These are phyloP conservation scores for Zaprionus bogoriensis DNA, from an alignment of 2,888 invertebrate species.

Conservation along the genomic window DNA sequence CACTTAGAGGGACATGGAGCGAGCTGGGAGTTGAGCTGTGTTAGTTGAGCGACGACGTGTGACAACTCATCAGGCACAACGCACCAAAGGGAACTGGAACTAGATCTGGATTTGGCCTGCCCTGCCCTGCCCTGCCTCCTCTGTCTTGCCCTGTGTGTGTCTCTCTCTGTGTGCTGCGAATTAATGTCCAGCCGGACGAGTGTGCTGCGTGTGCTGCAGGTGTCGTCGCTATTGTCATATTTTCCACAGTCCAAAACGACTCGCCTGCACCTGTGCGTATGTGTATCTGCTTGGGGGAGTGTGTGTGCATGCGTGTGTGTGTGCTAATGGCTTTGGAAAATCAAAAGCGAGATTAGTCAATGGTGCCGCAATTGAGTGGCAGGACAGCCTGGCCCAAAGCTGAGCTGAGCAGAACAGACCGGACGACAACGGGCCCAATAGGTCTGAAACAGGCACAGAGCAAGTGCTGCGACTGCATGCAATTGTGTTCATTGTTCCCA, in stretches of 20 bases:
- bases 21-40: background rate
- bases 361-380: constrained; percentile 61
- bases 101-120: background rate
- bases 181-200: constrained; percentile 43
- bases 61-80: constrained; percentile 69
- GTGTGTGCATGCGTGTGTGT: constrained; percentile 12
- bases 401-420: constrained; percentile 9
- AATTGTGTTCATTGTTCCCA: constrained; percentile 32
- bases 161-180: constrained; percentile 39
- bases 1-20: constrained; percentile 40
- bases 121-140: background rate
- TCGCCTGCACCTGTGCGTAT: constrained; percentile 3
- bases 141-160: background rate
- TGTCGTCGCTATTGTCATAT: constrained; percentile 57
- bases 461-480: constrained; percentile 9
- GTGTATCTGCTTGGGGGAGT: constrained; percentile 4
- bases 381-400: constrained; percentile 33
- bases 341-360: constrained; percentile 69
- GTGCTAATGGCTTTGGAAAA: constrained; percentile 61
- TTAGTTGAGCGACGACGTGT: constrained; percentile 62
- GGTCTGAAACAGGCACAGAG: background rate
- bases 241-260: constrained; percentile 38
- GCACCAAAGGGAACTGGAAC: constrained; percentile 55
- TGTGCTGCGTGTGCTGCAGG: constrained; percentile 32
- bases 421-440: background rate